These are phyloP conservation scores for Andrena hattorfiana DNA, from an alignment of 2,888 invertebrate genomes.

Conservation along the genomic window DNA sequence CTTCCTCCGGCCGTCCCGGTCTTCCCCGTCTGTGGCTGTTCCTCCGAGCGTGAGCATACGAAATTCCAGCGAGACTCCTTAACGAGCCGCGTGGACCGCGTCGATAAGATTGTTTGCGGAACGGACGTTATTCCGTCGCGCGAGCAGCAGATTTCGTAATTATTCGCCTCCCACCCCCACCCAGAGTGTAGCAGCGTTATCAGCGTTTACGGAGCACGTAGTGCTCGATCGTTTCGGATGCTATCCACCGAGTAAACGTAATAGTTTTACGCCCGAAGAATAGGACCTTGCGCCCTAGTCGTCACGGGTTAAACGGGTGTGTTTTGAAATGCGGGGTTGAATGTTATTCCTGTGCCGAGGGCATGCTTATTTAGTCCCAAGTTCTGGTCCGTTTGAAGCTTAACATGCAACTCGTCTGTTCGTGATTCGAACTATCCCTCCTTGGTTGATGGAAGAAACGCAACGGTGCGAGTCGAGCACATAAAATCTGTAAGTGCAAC, in stretches of 20 bases:
- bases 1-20: neutral
- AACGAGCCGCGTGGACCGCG: slow-evolving; percentile 71
- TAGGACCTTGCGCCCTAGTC: neutral
- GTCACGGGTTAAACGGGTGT: neutral
- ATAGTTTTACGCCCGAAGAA: slow-evolving; percentile 29
- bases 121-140: slow-evolving; percentile 61
- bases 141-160: slow-evolving; percentile 68
- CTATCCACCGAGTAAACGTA: slow-evolving; percentile 30
- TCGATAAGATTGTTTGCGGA: slow-evolving; percentile 73
- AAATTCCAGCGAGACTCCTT: slow-evolving; percentile 68
- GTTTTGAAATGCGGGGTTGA: neutral
- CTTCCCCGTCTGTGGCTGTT: slow-evolving; percentile 7
- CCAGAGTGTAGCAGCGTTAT: slow-evolving; percentile 32
- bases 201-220: slow-evolving; percentile 35
- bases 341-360: neutral
- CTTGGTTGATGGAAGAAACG: neutral
- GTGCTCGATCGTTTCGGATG: slow-evolving; percentile 34
- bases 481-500: too few relatives aligned
- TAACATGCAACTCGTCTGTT: too few relatives aligned
- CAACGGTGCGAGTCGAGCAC: too few relatives aligned
- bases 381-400: too few relatives aligned
- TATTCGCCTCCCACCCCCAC: slow-evolving; percentile 33
- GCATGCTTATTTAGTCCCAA: too few relatives aligned
- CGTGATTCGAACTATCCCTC: too few relatives aligned
- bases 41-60: slow-evolving; percentile 66